Evolutionary conservation across 2,113 vertebrate species (phyloP), one percentile per base, ranked within the genome.

Genomic region (Myotis yumanensis): DNA sequence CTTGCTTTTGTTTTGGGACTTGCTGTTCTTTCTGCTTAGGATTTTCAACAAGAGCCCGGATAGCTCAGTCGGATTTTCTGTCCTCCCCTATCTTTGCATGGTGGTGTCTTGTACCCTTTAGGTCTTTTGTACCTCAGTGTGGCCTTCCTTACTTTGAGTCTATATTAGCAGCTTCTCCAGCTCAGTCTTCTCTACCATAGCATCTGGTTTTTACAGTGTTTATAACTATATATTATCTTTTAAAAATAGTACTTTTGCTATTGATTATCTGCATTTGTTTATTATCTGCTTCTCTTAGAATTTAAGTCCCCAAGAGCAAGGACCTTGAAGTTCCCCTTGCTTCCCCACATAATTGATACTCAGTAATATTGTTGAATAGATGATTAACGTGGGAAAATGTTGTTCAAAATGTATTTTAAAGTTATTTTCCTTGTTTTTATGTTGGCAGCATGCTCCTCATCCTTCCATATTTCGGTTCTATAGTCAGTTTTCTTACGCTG

Each of bases 391-490:
- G 16, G 46, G 43, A 72, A 91, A 75, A 35, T 68, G 57, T 59
- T 91, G 5, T 72, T 96, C 43, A 86, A 80, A 95, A 86, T 73
- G 28, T 79, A 46, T 93, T 89, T 88, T 71, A 77, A 89, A 57
- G 51, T 82, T 83, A 59, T 68, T 88, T 95, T 94, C 90, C 76
- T 90, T 62, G 3, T 52, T 88, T 93, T 91, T 73, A 22, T 89
- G 37, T 93, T 64, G 6, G 18, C 18, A 91, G 57, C 35, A 51
- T 72, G 40, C 46, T 85, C 91, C 68, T 96, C 62, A 82, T 5
- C 77, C 94, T 79, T 86, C n/a, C 83, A 0, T 80, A 76, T 86
- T 95, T 96, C 91, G 43, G 48, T 80, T 87, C 17, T 96, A 54
- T 59, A 89, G 51, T 96, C 32, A 40, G 35, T 87, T 95, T 95